phyloP scores from a whole-genome alignment of 64 coral and sea anemone species.

The Pachyseris speciosa region DNA sequence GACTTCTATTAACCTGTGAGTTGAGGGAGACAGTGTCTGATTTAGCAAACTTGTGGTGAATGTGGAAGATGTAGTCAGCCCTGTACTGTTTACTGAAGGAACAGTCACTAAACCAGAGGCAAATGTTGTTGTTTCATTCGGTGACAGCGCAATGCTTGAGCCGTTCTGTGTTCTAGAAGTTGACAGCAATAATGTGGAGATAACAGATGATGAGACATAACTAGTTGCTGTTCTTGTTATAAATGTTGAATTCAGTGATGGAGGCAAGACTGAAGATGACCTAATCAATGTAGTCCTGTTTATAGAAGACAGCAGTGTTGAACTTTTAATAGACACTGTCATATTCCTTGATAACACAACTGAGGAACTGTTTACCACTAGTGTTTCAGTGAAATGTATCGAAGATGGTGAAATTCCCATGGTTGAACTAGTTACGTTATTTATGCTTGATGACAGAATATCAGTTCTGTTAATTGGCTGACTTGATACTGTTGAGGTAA shows the following conservation, averaged over 20 bases:
- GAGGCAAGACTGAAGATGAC: neutral
- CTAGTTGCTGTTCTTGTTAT: conserved; percentile 4
- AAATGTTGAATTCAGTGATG: conserved; percentile 39
- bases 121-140: neutral
- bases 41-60: neutral
- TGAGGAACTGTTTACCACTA: neutral
- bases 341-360: neutral
- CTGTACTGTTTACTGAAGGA: neutral
- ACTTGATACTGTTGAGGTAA: neutral
- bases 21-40: neutral
- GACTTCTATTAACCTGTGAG: neutral
- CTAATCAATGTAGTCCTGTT: neutral
- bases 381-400: neutral
- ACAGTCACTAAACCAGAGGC: neutral
- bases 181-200: neutral
- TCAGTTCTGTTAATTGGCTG: neutral
- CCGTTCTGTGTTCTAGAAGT: neutral
- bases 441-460: neutral
- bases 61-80: neutral
- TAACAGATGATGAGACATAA: neutral
- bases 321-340: neutral
- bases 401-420: neutral
- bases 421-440: neutral
- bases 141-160: neutral
- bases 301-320: neutral